These are phyloP conservation scores for Panopea generosa DNA, from an alignment of 2,888 invertebrate genomes.

Conservation along the genomic window DNA sequence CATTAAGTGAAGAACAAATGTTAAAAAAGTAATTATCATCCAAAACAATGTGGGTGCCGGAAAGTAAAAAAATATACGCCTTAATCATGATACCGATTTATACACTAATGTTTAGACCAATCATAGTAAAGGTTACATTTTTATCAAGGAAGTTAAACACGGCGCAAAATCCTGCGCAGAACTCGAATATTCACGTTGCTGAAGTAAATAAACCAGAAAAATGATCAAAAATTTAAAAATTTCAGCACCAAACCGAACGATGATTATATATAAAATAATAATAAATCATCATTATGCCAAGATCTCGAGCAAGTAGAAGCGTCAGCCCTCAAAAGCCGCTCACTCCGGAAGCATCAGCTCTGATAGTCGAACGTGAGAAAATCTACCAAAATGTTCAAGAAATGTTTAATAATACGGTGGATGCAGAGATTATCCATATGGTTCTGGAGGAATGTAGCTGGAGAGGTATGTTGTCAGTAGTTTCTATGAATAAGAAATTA, in stretches of 20 bases:
- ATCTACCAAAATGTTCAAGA: constrained; percentile 57
- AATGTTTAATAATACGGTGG: constrained; percentile 43
- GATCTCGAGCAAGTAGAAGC: constrained; percentile 54
- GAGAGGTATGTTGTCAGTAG: constrained; percentile 35
- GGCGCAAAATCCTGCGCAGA: constrained; percentile 49
- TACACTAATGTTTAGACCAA: constrained; percentile 5
- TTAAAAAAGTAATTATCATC: too few species aligned
- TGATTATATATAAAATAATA: constrained; percentile 2
- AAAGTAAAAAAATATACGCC: too few species aligned
- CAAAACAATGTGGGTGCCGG: too few species aligned
- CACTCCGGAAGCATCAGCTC: constrained; percentile 16
- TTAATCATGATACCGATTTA: too few species aligned
- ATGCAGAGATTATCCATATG: constrained; percentile 48
- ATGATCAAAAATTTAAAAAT: constrained; percentile 28
- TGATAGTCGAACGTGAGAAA: constrained; percentile 26
- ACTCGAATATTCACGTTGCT: constrained; percentile 38
- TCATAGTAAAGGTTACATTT: constrained; percentile 3
- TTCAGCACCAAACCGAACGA: background rate
- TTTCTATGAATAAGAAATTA: background rate
- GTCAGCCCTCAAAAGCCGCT: constrained; percentile 49
- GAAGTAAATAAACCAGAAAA: constrained; percentile 52
- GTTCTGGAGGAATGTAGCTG: constrained; percentile 54
- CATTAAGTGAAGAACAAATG: too few species aligned
- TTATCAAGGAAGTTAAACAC: constrained; percentile 45
- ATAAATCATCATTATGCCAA: constrained; percentile 44